phyloP scores from a whole-genome alignment of 2,113 vertebrate genomes.

The Ancistrus triradiatus region DNA sequence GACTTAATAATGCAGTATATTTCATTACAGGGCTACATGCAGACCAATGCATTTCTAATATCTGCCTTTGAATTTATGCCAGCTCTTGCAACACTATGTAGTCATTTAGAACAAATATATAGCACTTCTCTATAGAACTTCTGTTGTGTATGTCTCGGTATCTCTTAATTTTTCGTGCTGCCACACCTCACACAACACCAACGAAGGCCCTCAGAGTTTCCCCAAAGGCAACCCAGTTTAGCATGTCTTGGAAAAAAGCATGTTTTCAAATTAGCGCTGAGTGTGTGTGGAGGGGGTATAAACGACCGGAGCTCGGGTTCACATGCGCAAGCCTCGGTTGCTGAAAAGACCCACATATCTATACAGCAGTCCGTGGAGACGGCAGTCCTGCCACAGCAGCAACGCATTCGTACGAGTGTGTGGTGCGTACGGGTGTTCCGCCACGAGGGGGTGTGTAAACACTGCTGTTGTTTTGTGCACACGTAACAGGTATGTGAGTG shows the following conservation, averaged over 20 bases:
- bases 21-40: too few species aligned
- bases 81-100: too few species aligned
- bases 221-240: slow-evolving; percentile 51
- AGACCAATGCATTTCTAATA: too few species aligned
- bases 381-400: slow-evolving; percentile 76
- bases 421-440: slow-evolving; percentile 41
- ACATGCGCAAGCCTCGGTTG: slow-evolving; percentile 42
- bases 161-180: too few species aligned
- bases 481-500: slow-evolving; percentile 9
- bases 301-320: slow-evolving; percentile 51
- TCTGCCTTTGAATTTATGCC: too few species aligned
- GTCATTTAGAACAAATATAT: too few species aligned
- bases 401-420: slow-evolving; percentile 34
- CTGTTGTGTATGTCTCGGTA: neutral
- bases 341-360: slow-evolving; percentile 78
- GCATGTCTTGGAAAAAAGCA: slow-evolving; percentile 65
- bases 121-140: too few species aligned
- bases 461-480: slow-evolving; percentile 31
- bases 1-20: too few species aligned
- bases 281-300: slow-evolving; percentile 59
- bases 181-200: too few species aligned
- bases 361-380: slow-evolving; percentile 81
- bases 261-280: slow-evolving; percentile 67
- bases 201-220: slow-evolving; percentile 20
- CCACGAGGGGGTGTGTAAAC: neutral